Evolutionary conservation across 2,113 vertebrate species (phyloP), one percentile per base, ranked within the genome.

Genomic region (Gymnocephalus cernua): DNA sequence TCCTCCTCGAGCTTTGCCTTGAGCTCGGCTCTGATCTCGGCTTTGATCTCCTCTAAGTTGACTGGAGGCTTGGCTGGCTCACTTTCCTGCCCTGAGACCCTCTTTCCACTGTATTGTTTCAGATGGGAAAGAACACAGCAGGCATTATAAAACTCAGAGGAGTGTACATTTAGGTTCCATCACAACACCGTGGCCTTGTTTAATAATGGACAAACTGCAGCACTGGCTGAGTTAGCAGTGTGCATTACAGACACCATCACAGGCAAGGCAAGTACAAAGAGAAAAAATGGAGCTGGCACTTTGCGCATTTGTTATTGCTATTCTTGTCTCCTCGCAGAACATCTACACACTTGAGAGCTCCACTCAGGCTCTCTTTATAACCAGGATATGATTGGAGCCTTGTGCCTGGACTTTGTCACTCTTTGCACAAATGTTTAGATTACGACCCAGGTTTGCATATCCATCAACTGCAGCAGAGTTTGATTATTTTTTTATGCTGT

Each of bases 1-100:
- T 97, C 97, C 90, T 99, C 97, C 91, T 99, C 96, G 59, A 97
- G 96, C 94, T 96, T 98, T 76, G 96, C 95, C 93, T 96, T 97
- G 69, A 95, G 90, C 92, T 98, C 97, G 11, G 95, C 95, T 86
- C 83, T 96, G 84, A 95, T 94, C 92, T 98, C 96, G 2, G 95
- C 95, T 86, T 80, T 96, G 77, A 97, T 95, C 82, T 97, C 96
- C 84, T 97, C 97, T 47, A 93, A 57, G 76, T 92, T 95, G 87
- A 92, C 93, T 1, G 93, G 88, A 23, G 93, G 85, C 63, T 96
- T 88, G 83, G 89, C 89, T n/a, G 94, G 91, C 74, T 96, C 96
- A 83, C 90, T 93, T 74, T 97, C 97, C 87, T 93, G 93, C 67
- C 97, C 97, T 29, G 86, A 88, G 74, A 88, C 94, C 73, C 94